These are phyloP conservation scores for Syngnathus typhle DNA, from an alignment of 2,113 vertebrate genomes.

Conservation along the genomic window DNA sequence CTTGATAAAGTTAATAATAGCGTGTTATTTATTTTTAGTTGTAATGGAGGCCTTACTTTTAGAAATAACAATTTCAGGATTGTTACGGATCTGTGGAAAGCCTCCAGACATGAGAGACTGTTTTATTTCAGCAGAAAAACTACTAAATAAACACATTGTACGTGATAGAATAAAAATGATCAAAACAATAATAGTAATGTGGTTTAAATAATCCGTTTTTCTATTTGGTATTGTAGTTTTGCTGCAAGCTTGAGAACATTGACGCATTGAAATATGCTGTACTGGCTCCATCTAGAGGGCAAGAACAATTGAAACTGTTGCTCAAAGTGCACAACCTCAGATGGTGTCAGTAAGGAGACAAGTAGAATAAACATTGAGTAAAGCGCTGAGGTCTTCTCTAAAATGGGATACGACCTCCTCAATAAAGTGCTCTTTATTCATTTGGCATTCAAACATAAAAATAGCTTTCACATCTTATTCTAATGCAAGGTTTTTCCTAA, in stretches of 20 bases:
- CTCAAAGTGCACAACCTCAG: neutral
- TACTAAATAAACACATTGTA: too few relatives aligned
- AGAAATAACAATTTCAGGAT: too few relatives aligned
- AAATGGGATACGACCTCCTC: neutral
- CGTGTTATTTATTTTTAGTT: too few relatives aligned
- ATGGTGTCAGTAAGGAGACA: neutral
- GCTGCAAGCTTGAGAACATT: neutral
- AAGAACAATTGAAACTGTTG: too few relatives aligned
- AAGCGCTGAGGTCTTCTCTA: neutral
- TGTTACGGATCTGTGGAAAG: too few relatives aligned
- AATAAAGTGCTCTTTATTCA: neutral
- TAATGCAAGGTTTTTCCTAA: neutral
- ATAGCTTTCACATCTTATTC: neutral
- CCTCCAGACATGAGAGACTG: too few relatives aligned
- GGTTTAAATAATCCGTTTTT: too few relatives aligned
- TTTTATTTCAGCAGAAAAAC: too few relatives aligned
- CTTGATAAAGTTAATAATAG: too few relatives aligned
- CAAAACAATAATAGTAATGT: too few relatives aligned
- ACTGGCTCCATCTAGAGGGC: constrained; percentile 39
- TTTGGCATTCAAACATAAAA: neutral
- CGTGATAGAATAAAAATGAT: too few relatives aligned
- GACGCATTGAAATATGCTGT: constrained; percentile 2
- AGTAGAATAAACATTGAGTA: neutral
- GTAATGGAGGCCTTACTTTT: too few relatives aligned
- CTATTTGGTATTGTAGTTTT: neutral